Evolutionary conservation across 2,797 vertebrate genomes (phyloP), one percentile per base, ranked within the genome.

Genomic region (Eremophila alpestris): DNA sequence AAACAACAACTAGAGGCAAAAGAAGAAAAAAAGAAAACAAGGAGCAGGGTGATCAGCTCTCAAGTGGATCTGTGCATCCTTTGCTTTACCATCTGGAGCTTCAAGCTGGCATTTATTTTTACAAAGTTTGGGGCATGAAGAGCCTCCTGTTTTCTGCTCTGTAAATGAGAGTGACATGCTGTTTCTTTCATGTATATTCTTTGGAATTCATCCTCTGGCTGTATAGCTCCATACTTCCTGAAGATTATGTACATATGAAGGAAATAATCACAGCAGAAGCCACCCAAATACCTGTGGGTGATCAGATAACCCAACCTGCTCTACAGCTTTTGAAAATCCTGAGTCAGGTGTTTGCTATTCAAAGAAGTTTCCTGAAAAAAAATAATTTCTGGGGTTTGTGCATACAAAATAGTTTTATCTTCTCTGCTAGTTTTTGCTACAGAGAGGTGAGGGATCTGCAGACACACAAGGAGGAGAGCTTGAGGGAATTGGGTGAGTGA

Each of bases 251-350:
- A 86, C 69, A 41, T 55, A 24, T 48, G 90, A 93, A 87, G 87
- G 89, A 93, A 95, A 94, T 91, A 96, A 92, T 75, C 87, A 73
- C 34, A 69, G 70, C 54, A 84, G 86, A 95, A 95, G 83, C 87
- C 93, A 96, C 95, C 74, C 92, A 96, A 92, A 97, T 95, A 97
- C 94, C 89, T 94, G 96, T 96, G 93, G 94, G 73, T 74, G 94
- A 96, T 91, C 94, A 94, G 83, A 94, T 95, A 96, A 90, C 88
- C 83, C 92, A 94, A 95, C 95, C 29, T 0, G 74, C 90, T 93
- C 81, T 82, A 54, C 75, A 2, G 71, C 94, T 97, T 95, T 71
- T 3, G 17, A 86, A 91, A 95, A 69, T 13, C 65, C 94, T 85
- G 77, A 95, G 77, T 96, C 96, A 97, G 51, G 69, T 95, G 54